Evolutionary conservation across 2,797 vertebrate genomes (phyloP).

Genomic region (Tokudaia tokunoshimensis): DNA sequence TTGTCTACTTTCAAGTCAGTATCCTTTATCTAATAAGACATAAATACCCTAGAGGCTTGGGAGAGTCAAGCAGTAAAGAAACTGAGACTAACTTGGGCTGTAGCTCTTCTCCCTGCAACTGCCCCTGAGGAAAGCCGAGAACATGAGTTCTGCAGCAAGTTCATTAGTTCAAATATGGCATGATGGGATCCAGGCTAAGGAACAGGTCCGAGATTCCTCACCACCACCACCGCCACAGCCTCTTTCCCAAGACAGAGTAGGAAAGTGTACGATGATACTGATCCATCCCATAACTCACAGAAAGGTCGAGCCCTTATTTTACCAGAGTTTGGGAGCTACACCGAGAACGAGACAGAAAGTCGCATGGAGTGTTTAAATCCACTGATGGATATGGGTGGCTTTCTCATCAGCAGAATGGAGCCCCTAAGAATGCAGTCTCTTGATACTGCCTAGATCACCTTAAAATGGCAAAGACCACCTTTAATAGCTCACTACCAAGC

Average conservation of each 20-base stretch:
- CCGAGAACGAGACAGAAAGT: background rate
- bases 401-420: background rate
- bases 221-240: no score
- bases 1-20: background rate
- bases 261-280: background rate
- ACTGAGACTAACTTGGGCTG: no score
- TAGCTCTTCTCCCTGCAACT: rapidly evolving
- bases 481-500: background rate
- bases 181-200: background rate
- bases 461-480: background rate
- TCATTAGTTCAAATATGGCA: background rate
- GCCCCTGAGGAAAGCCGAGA: background rate
- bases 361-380: background rate
- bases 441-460: background rate
- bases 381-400: background rate
- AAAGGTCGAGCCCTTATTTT: background rate
- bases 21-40: background rate
- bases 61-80: background rate
- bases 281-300: background rate
- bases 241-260: background rate
- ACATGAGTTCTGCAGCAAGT: background rate
- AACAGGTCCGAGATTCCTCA: background rate
- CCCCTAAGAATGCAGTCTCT: background rate
- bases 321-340: background rate
- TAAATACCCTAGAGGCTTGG: background rate